phyloP scores from a whole-genome alignment of 2,888 invertebrate species.

The Eulithis testata region DNA sequence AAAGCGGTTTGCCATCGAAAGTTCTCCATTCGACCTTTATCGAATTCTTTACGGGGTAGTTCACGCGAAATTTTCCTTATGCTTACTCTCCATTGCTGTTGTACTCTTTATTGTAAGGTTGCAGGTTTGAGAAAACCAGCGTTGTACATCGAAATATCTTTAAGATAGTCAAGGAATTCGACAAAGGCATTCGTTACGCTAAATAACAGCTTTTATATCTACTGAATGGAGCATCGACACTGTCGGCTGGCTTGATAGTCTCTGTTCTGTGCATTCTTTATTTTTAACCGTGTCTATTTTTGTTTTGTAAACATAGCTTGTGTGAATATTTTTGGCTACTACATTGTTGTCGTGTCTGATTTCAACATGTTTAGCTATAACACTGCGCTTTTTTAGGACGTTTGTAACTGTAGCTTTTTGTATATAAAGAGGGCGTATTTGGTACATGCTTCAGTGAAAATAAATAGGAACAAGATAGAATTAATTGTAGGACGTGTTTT shows the following conservation, averaged over 20 bases:
- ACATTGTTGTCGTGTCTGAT: constrained; percentile 16
- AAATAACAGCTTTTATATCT: constrained; percentile 58
- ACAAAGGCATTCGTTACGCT: constrained; percentile 62
- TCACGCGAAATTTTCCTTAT: constrained; percentile 40
- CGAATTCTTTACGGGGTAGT: constrained; percentile 22
- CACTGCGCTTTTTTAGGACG: not conserved
- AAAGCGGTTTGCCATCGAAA: constrained; percentile 53
- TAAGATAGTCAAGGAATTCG: constrained; percentile 51
- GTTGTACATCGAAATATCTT: constrained; percentile 51
- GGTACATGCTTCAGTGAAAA: too few species aligned
- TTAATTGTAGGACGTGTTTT: too few species aligned
- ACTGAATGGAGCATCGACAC: constrained; percentile 53
- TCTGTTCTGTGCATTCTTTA: constrained; percentile 24
- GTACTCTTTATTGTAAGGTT: constrained; percentile 38
- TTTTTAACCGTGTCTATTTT: constrained; percentile 30
- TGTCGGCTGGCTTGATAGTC: constrained; percentile 40
- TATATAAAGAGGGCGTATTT: too few species aligned
- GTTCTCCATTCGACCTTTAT: constrained; percentile 41
- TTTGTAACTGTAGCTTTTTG: too few species aligned
- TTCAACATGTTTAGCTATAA: constrained; percentile 6
- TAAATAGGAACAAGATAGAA: too few species aligned
- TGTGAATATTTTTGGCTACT: constrained; percentile 26
- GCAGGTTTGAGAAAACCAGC: constrained; percentile 40
- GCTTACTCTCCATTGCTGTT: constrained; percentile 48
- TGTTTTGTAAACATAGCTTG: constrained; percentile 20